Percentiles rank a stretch among this genome's conserved stretches.
Evolutionary conservation across 2,113 vertebrate genomes (phyloP).

Genomic region (Microcebus murinus): DNA sequence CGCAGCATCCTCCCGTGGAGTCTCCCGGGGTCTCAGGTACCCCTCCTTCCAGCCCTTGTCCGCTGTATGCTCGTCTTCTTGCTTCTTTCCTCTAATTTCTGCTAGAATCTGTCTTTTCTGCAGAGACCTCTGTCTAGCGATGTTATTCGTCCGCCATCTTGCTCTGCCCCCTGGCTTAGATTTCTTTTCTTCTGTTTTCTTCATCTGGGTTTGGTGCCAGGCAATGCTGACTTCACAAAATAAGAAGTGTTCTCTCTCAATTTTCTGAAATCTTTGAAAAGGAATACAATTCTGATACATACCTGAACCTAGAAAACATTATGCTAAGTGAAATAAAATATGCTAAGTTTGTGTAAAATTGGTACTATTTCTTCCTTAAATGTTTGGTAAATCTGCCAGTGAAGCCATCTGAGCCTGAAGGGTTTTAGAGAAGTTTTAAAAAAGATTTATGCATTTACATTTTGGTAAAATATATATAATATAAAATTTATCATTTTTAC

Average conservation of each 20-base stretch:
- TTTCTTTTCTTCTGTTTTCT: not conserved
- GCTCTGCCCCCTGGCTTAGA: not conserved
- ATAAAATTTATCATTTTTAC: not conserved
- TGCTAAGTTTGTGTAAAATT: not conserved
- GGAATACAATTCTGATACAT: not conserved
- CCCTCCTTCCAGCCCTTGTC: no score
- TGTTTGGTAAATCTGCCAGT: not conserved
- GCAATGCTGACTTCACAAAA: not conserved
- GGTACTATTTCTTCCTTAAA: not conserved
- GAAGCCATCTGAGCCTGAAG: not conserved
- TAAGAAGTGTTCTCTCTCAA: not conserved
- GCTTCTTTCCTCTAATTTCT: no score
- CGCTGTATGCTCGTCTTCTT: no score
- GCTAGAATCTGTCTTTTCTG: no score
- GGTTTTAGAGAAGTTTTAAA: not conserved
- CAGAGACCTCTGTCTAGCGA: no score
- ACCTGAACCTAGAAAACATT: not conserved
- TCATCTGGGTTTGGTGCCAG: not conserved
- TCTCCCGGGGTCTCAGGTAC: no score
- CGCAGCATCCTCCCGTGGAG: no score
- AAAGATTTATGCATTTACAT: not conserved
- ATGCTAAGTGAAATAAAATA: not conserved
- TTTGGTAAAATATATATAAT: not conserved
- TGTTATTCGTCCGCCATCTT: no score
- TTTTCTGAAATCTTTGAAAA: not conserved